A percentile compares a stretch with the other conserved stretches of the same genome.
Conservation (phyloP, 1,140 invertebrate species). For the Ceratoteleas bidentatus region DNA sequence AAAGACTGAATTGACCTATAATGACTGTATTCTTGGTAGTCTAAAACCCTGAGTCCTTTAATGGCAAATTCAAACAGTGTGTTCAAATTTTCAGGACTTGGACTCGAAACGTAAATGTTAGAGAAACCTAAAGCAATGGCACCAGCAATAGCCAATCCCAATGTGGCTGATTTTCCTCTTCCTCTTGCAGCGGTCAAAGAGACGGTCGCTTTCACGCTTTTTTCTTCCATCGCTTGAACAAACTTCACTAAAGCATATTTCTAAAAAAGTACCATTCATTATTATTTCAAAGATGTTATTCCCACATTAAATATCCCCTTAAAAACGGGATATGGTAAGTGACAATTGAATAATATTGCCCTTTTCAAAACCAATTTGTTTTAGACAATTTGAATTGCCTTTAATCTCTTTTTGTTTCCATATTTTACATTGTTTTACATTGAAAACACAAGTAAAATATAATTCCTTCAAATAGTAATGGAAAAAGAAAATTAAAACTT, state of each 20-base stretch:
- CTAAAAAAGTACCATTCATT: conserved; percentile 71
- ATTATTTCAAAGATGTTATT: conserved; percentile 5
- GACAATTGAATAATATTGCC: too few relatives aligned
- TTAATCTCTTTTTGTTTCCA: too few relatives aligned
- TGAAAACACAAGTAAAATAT: too few relatives aligned
- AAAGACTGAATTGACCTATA: conserved; percentile 97
- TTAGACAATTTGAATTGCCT: too few relatives aligned
- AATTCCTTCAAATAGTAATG: too few relatives aligned
- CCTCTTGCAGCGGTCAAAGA: conserved; percentile 98
- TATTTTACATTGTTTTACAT: too few relatives aligned
- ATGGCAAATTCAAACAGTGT: conserved; percentile 99
- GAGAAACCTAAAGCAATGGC: conserved; percentile 95
- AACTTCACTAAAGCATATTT: conserved; percentile 96
- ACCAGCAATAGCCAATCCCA: conserved; percentile 95
- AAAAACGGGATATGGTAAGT: too few relatives aligned
- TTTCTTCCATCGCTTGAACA: conserved; percentile 96
- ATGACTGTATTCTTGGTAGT: conserved; percentile 98
- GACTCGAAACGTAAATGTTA: conserved; percentile 99
- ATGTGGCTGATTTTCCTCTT: conserved; percentile 98
- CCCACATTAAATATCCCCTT: too few relatives aligned
- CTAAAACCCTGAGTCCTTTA: conserved; percentile 96
- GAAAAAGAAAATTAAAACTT: too few relatives aligned
- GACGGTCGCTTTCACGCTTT: conserved; percentile 89
- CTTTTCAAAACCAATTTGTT: too few relatives aligned
- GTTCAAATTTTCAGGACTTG: conserved; percentile 98